A percentile compares a stretch with the other conserved stretches of the same genome.
phyloP scores from a whole-genome alignment of 2,113 vertebrate species.

The Perca flavescens region DNA sequence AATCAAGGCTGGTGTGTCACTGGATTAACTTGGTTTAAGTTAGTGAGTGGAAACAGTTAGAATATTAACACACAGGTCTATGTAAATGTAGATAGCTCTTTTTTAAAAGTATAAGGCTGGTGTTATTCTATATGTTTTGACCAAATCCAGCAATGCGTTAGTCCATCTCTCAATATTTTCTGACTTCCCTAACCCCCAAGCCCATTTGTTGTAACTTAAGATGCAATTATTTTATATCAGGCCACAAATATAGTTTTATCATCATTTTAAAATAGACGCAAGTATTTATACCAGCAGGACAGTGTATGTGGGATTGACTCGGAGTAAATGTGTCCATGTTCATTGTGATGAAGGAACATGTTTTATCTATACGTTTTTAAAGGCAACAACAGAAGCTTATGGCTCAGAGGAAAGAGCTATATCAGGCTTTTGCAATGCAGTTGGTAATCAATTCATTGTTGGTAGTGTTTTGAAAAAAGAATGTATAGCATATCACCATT shows the following conservation, averaged over 20 bases:
- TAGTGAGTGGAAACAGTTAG: neutral
- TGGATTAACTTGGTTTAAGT: neutral
- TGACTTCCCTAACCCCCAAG: neutral
- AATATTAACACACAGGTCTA: neutral
- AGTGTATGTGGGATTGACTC: neutral
- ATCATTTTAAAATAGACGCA: neutral
- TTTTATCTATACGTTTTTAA: neutral
- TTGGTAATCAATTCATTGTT: neutral
- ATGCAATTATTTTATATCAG: neutral
- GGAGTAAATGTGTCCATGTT: neutral
- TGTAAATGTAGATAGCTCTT: neutral
- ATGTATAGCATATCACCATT: neutral
- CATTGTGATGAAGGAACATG: neutral
- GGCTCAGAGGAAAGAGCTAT: neutral
- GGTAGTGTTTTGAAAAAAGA: neutral
- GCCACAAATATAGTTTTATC: neutral
- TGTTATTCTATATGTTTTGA: neutral
- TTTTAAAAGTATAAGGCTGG: neutral
- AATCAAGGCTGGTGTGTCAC: neutral
- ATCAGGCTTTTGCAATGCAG: neutral
- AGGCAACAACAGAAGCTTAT: neutral
- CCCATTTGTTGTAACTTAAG: neutral
- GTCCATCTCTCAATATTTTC: neutral
- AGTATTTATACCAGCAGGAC: too few relatives aligned
- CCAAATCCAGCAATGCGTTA: neutral